Evolutionary conservation across 2,888 invertebrate species (phyloP), one percentile per base, ranked within the genome.

Genomic region (Zonitis immaculata): DNA sequence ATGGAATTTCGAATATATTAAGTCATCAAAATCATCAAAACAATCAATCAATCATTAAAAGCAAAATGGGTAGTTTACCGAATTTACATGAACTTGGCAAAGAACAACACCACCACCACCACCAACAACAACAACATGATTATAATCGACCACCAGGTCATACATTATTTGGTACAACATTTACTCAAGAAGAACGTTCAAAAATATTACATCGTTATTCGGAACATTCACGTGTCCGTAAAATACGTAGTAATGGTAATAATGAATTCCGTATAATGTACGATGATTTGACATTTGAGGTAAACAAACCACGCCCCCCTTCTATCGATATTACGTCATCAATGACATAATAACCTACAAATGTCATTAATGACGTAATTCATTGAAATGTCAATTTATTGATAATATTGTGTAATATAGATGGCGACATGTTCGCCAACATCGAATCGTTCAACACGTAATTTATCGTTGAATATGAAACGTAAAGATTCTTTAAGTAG

Each of bases 401-500:
- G n/a, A n/a, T n/a, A n/a, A n/a, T n/a, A n/a, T n/a, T n/a, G n/a
- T n/a, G n/a, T n/a, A n/a, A n/a, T n/a, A n/a, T n/a, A n/a, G n/a
- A n/a, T 73, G 71, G 77, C 82, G 25, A 75, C 81, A 0, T 83
- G 83, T 57, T 83, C 84, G 5, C 84, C 84, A 27, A 79, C 84
- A 54, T 83, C 82, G 9, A 80, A 79, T 44, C 77, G 80, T 14
- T 79, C 77, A 47, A 79, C 79, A 59, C 75, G 80, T 7, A 78
- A 79, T 51, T 73, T 77, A 22, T 58, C 55, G 14, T 60, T 53
- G 55, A 61, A 70, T 16, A 73, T 75, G 8, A 77, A 83, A 3
- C 78, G 87, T 2, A 78, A 85, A 12, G 88, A 88, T 65, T 88
- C 88, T 0, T 80, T 85, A 49, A 83, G 85, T 22, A 87, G 87